Evolutionary conservation across 2,888 invertebrate species (phyloP), one percentile per base, ranked within the genome.

Genomic region (Hybos culiciformis): DNA sequence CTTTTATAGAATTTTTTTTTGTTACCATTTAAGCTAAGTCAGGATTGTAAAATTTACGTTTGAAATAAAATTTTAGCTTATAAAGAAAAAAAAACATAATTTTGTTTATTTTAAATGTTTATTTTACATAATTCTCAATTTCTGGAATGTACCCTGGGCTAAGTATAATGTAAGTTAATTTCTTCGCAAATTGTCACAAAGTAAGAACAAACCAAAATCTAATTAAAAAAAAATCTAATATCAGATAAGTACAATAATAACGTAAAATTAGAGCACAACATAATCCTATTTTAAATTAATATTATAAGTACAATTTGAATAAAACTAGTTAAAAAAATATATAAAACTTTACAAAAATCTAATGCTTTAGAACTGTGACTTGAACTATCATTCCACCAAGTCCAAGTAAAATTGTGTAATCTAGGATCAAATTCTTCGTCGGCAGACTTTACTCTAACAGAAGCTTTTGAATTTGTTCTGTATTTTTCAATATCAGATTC

Each of bases 311-410:
- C n/a, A 29, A 29, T 29, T 29, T 5, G 9, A 7, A 6, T n/a
- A 29, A n/a, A 29, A 29, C 29, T 26, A 26, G 4, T 3, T n/a
- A 12, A 12, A 29, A n/a, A 12, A 26, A 29, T 29, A n/a, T 6
- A n/a, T 29, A 12, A 5, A 29, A 5, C 29, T 12, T 5, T 23
- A 23, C 23, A 7, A 26, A n/a, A n/a, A 12, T 29, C 5, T 6
- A n/a, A n/a, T n/a, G n/a, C n/a, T n/a, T n/a, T n/a, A n/a, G n/a
- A n/a, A 29, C n/a, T 26, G 12, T 5, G 9, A 26, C 7, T 12
- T n/a, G 12, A n/a, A n/a, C n/a, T 29, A 43, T 76, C 75, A 51
- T 63, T 58, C 78, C 77, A 78, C 57, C 69, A 71, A 9, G 69
- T 67, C 78, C 78, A 78, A 1, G 70, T 72, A 42, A 68, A 63